A percentile compares a stretch with the other conserved stretches of the same genome.
phyloP scores from a whole-genome alignment of 2,888 invertebrate species.

The Tetramorium bicarinatum region DNA sequence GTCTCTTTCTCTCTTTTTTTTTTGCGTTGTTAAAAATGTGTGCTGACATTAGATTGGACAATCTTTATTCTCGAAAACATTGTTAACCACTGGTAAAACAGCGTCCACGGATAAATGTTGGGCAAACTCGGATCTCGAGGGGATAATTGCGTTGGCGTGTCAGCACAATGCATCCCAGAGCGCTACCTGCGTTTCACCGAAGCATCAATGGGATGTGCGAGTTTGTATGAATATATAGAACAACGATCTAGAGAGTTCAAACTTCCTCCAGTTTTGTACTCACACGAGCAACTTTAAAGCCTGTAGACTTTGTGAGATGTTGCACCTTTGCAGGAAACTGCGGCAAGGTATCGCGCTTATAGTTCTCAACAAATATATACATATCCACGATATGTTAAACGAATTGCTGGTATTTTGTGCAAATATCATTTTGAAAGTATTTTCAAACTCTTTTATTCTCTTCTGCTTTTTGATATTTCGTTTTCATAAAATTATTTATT shows the following conservation, averaged over 20 bases:
- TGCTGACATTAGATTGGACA: not conserved
- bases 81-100: conserved; percentile 48
- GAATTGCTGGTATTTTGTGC: conserved; percentile 2
- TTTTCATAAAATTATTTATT: conserved; percentile 24
- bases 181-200: conserved; percentile 30
- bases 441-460: not conserved
- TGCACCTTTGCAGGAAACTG: conserved; percentile 33
- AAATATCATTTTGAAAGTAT: not conserved
- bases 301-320: conserved; percentile 17
- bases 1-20: not conserved
- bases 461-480: not conserved
- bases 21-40: not conserved
- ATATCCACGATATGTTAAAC: conserved; percentile 20
- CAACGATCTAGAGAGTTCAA: conserved; percentile 62
- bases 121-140: conserved; percentile 37
- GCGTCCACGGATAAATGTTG: conserved; percentile 21
- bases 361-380: conserved; percentile 1
- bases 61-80: conserved; percentile 41
- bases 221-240: conserved; percentile 69
- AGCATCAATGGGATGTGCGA: conserved; percentile 12
- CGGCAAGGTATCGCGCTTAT: conserved; percentile 40
- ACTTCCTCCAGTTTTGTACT: conserved; percentile 58
- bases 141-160: conserved; percentile 50
- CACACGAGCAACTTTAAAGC: conserved; percentile 40
- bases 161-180: conserved; percentile 21